Conservation (phyloP, 2,797 vertebrate species). For the Holocentrus rufus region DNA sequence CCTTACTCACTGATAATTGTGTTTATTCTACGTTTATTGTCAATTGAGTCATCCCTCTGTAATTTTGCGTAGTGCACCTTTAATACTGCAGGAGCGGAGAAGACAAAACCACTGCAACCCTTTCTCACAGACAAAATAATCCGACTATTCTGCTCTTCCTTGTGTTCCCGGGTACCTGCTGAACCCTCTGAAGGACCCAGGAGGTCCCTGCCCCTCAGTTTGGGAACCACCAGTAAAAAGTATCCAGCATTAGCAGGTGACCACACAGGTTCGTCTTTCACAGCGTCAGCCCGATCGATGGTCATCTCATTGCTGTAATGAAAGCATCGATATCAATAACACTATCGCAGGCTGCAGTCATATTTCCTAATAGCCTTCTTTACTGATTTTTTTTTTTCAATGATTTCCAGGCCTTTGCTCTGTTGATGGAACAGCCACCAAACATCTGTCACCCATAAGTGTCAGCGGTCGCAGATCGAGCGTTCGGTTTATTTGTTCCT, state of each 20-base stretch:
- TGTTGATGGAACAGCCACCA: neutral
- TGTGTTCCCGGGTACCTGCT: too few relatives aligned
- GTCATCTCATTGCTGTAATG: constrained; percentile 35
- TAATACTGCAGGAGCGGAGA: too few relatives aligned
- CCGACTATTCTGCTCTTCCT: too few relatives aligned
- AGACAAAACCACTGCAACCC: too few relatives aligned
- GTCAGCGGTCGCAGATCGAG: too few relatives aligned
- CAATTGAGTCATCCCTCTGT: too few relatives aligned
- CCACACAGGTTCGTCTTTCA: neutral
- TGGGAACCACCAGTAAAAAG: neutral
- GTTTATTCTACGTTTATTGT: too few relatives aligned
- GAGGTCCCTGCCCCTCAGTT: neutral
- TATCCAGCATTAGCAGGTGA: neutral
- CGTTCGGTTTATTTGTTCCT: too few relatives aligned
- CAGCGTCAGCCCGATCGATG: constrained; percentile 37
- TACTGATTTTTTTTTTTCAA: neutral
- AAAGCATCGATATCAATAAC: constrained; percentile 46
- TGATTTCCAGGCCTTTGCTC: constrained; percentile 13
- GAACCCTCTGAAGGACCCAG: neutral
- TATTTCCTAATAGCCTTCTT: constrained; percentile 11
- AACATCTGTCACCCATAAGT: neutral
- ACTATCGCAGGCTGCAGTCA: neutral
- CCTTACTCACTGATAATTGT: too few relatives aligned
- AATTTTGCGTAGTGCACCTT: too few relatives aligned
- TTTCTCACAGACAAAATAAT: too few relatives aligned